A percentile compares a stretch with the other conserved stretches of the same genome.
Conservation (phyloP, 2,113 vertebrate genomes). For the Amphiprion ocellaris region DNA sequence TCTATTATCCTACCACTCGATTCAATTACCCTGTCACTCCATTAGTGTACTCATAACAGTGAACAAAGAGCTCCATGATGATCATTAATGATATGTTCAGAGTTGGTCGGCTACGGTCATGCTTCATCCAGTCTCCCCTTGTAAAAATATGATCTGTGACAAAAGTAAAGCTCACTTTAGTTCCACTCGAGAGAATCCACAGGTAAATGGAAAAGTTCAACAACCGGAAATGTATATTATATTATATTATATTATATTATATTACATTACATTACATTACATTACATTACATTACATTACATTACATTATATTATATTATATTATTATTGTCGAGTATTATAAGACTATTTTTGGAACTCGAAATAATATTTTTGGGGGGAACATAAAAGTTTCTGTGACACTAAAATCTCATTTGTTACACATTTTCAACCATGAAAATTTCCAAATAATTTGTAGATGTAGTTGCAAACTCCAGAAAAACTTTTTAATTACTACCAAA, state of each 20-base stretch:
- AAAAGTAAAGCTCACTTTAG: constrained; percentile 27
- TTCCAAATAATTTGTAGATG: no score
- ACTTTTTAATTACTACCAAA: no score
- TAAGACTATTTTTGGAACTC: neutral
- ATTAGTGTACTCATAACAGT: constrained; percentile 78
- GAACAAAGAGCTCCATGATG: constrained; percentile 79
- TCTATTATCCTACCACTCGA: constrained; percentile 80
- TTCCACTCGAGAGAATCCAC: constrained; percentile 7
- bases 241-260: constrained; percentile 26
- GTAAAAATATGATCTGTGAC: constrained; percentile 28
- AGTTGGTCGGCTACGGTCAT: constrained; percentile 43
- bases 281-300: constrained; percentile 25
- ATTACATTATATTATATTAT: no score
- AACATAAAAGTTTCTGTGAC: no score
- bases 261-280: constrained; percentile 21
- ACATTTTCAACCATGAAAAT: no score
- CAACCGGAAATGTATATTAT: constrained; percentile 1
- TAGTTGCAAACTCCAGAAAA: no score
- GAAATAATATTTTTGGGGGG: neutral
- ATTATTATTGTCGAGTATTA: neutral
- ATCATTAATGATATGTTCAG: constrained; percentile 78
- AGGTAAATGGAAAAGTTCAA: constrained; percentile 14
- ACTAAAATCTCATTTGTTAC: no score
- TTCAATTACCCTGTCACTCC: constrained; percentile 81
- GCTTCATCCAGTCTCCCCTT: constrained; percentile 49